These are phyloP conservation scores for Pterois miles DNA, from an alignment of 2,797 vertebrate species.

Conservation along the genomic window DNA sequence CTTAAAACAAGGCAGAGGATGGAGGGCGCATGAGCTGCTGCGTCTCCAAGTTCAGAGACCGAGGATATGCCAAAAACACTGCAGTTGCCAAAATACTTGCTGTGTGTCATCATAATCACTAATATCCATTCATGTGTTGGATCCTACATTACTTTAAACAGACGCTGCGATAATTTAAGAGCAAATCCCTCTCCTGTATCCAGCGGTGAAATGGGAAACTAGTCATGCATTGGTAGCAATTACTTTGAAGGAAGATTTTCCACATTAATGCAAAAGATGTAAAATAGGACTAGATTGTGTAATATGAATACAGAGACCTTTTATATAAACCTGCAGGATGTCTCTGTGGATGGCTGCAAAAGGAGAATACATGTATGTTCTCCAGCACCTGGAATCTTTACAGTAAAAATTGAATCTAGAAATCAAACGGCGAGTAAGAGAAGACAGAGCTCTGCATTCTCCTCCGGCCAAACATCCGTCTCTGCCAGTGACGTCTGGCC, in stretches of 20 bases:
- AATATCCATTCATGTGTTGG: constrained; percentile 41
- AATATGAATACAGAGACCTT: constrained; percentile 30
- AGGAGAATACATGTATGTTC: constrained; percentile 37
- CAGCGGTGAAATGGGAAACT: constrained; percentile 31
- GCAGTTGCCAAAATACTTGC: constrained; percentile 51
- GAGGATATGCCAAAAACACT: constrained; percentile 40
- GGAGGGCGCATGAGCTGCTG: constrained; percentile 7
- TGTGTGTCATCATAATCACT: constrained; percentile 33
- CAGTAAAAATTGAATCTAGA: constrained; percentile 38
- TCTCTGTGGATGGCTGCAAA: constrained; percentile 53
- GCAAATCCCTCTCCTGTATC: constrained; percentile 25
- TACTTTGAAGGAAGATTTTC: constrained; percentile 63
- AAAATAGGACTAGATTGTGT: constrained; percentile 24
- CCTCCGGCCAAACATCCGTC: constrained; percentile 41
- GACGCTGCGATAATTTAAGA: constrained; percentile 39
- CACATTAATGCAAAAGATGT: constrained; percentile 55
- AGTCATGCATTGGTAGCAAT: constrained; percentile 25
- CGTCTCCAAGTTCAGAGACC: constrained; percentile 13
- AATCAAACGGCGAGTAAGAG: constrained; percentile 46
- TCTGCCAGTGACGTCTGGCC: constrained; percentile 45
- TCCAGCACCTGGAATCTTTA: constrained; percentile 36
- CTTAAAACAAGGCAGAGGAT: constrained; percentile 27
- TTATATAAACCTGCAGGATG: constrained; percentile 33
- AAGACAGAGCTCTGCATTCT: constrained; percentile 53
- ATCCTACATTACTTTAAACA: constrained; percentile 28